Evolutionary conservation across 1,140 invertebrate genomes (phyloP).

Genomic region (Agrilus planipennis): DNA sequence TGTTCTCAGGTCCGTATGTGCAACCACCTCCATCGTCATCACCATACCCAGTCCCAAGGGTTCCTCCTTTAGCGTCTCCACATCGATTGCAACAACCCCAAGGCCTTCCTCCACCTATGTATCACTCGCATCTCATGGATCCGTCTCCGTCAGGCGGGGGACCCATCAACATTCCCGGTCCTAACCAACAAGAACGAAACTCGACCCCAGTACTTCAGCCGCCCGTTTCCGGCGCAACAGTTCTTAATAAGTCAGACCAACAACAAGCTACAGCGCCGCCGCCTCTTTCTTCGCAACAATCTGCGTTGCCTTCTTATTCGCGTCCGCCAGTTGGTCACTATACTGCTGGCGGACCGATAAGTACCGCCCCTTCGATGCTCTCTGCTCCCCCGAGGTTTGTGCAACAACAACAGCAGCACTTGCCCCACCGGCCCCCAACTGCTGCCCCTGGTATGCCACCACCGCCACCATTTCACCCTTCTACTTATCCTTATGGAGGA

Average conservation of each 20-base stretch:
- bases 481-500: slow-evolving; percentile 5
- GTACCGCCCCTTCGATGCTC: neutral
- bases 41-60: slow-evolving; percentile 13
- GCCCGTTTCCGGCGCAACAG: slow-evolving; percentile 32
- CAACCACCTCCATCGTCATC: slow-evolving; percentile 23
- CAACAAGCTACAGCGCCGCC: too few species aligned
- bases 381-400: neutral
- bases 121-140: slow-evolving; percentile 42
- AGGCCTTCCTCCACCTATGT: slow-evolving; percentile 31
- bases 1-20: slow-evolving; percentile 36
- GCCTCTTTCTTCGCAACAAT: too few species aligned
- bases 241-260: slow-evolving; percentile 27
- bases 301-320: slow-evolving; percentile 34
- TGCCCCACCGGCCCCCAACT: too few species aligned
- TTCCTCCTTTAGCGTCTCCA: slow-evolving; percentile 8
- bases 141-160: slow-evolving; percentile 43
- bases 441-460: neutral
- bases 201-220: slow-evolving; percentile 16
- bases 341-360: slow-evolving; percentile 16
- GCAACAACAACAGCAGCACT: slow-evolving; percentile 15
- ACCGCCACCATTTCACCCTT: slow-evolving; percentile 8
- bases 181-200: slow-evolving; percentile 16
- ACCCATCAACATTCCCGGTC: slow-evolving; percentile 27
- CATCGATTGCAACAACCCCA: slow-evolving; percentile 3
- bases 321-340: slow-evolving; percentile 30